Evolutionary conservation across 2,888 invertebrate genomes (phyloP), one percentile per base, ranked within the genome.

Genomic region (Ariolimax columbianus): DNA sequence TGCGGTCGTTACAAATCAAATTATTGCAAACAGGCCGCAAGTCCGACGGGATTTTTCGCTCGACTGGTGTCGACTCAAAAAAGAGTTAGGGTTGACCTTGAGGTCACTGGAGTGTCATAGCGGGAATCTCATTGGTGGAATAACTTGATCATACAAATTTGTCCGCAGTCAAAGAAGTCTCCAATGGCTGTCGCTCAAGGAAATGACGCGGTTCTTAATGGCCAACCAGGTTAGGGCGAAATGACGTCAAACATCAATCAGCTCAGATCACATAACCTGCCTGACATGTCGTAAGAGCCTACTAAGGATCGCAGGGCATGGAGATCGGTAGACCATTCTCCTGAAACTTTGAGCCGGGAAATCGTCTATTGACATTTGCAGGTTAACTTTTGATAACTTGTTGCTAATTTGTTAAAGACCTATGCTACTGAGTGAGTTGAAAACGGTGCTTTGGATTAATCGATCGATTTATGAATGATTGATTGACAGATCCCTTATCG

Each of bases 91-190:
- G 78, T 30, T 78, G 78, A 78, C 63, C 63, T 59, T 38, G 1
- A 30, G 78, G 63, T 78, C 78, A 78, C 66, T 63, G 63, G 78
- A 66, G 77, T 78, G 78, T 63, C 78, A 78, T 43, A 7, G 66
- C 66, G 43, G 43, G 63, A 78, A 78, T 66, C 66, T 78, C 78
- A 78, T 78, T 78, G 78, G 78, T 43, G 78, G 66, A 66, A 66
- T 78, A 59, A 38, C 59, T 59, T 78, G 78, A 78, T 66, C 59
- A 59, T 36, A 2, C 43, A 59, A 78, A 66, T 59, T 59, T 59
- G 78, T 66, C 78, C 26, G 63, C 78, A n/a, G 66, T 63, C 78
- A 66, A 59, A 43, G 38, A 33, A 40, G 30, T 63, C 78, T 43
- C 63, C 30, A 63, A 55, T 30, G 40, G 26, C 78, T 66, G 78